Conservation (phyloP, 2,888 invertebrate species). For the Gastracanthus pulcherrimus region DNA sequence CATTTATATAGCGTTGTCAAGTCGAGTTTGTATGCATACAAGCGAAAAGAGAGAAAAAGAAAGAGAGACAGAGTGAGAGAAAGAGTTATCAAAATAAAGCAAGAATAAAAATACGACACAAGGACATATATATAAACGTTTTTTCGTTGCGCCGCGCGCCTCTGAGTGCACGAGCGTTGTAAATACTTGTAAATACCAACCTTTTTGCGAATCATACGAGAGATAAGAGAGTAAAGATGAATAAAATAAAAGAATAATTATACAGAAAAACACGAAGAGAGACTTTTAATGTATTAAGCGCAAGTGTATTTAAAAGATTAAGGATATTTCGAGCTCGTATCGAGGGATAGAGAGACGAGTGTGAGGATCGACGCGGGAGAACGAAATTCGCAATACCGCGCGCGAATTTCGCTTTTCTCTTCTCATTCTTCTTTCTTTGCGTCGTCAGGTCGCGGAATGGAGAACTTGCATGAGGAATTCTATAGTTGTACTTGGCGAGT, state of each 20-base stretch:
- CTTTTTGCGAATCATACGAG: neutral
- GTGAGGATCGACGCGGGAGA: neutral
- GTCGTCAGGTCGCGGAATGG: neutral
- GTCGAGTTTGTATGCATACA: neutral
- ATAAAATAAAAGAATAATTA: neutral
- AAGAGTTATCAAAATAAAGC: neutral
- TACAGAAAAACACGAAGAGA: neutral
- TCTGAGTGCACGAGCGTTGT: constrained; percentile 1
- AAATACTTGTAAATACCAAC: constrained; percentile 44
- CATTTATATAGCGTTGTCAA: constrained; percentile 25
- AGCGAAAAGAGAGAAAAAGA: neutral
- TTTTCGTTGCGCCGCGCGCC: neutral
- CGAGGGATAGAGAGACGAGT: neutral
- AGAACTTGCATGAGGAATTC: constrained; percentile 41
- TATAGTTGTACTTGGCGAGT: too few species aligned
- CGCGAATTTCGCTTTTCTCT: neutral
- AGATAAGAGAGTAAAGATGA: neutral
- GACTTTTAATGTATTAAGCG: constrained; percentile 31
- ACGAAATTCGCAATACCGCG: constrained; percentile 1
- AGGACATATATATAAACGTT: neutral
- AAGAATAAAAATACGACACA: neutral
- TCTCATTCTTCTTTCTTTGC: neutral
- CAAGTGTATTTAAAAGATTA: constrained; percentile 13
- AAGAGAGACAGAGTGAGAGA: neutral
- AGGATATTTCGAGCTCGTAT: constrained; percentile 17